A percentile compares a stretch with the other conserved stretches of the same genome.
phyloP scores from a whole-genome alignment of 2,113 vertebrate species.

The Felis chaus region DNA sequence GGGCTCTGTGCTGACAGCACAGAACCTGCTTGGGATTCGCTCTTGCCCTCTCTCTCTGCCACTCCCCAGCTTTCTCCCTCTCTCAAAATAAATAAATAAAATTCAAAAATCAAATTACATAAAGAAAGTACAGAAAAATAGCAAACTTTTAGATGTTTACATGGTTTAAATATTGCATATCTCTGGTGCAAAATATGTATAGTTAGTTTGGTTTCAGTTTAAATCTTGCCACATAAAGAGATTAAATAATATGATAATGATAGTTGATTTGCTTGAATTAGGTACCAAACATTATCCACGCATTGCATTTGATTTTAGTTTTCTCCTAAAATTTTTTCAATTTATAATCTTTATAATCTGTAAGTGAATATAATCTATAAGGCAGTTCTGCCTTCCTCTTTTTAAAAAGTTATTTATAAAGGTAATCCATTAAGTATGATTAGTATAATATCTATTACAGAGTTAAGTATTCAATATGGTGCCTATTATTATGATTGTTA shows the following conservation, averaged over 20 bases:
- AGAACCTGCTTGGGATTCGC: no score
- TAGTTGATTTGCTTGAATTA: neutral
- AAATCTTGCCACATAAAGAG: neutral
- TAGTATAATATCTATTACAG: neutral
- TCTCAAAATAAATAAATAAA: no score
- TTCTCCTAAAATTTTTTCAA: neutral
- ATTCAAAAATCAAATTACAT: neutral
- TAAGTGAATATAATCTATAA: neutral
- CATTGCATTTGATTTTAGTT: neutral
- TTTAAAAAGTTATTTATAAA: neutral
- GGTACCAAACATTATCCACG: neutral
- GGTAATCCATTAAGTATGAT: neutral
- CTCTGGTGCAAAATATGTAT: neutral
- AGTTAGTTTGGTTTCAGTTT: neutral
- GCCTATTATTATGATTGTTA: neutral
- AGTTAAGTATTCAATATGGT: neutral
- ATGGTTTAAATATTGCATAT: neutral
- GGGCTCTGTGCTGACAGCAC: no score
- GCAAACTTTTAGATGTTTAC: constrained; percentile 1
- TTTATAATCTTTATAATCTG: neutral
- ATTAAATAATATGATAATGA: constrained; percentile 21
- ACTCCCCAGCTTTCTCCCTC: no score
- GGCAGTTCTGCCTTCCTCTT: neutral
- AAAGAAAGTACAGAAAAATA: neutral
- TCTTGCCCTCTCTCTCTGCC: no score